Base-by-base conservation (phyloP, 1,140 invertebrate genomes). In the Drosophila equinoxialis region DNA sequence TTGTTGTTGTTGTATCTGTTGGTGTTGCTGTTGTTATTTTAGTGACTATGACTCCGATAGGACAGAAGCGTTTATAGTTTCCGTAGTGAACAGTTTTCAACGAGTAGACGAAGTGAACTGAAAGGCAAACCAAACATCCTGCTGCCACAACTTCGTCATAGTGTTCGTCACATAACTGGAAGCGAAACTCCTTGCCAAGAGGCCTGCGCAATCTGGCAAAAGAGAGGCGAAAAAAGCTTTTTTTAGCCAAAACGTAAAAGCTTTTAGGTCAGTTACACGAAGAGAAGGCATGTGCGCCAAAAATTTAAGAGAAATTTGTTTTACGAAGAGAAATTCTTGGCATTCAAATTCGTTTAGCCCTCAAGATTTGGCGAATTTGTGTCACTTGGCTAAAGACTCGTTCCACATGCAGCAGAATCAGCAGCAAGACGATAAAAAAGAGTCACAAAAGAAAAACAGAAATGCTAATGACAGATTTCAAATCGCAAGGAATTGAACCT, bases 101-200 rank as follows among this genome's bases (percentile, higher is more conserved):
- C 77, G 85, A 91, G 79, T 82, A 81, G 79, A 83, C 85, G 83
- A 89, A 85, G 81, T 84, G 76, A 70, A 91, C 90, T 91, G 82
- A 80, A 42, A 69, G 62, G 64, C 68, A 39, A 67, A 72, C 69
- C 59, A 48, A 64, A 71, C 30, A 35, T 57, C 63, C 66, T 37
- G 58, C 30, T 33, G 35, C 26, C 26, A 35, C 30, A 41, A 62
- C 37, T 71, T 83, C 83, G 79, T 74, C 54, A 63, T 39, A 20
- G 30, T 48, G 54, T 45, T 77, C 65, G 71, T 69, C 69, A 63
- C 11, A 23, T 51, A 51, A 51, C 72, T 86, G 83, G 83, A 86
- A 86, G 51, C 17, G 45, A 51, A 20, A 51, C 17, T 8, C 20
- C 37, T 62, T 69, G 72, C 76, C 41, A 35, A 5, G 62, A 26